Conservation (phyloP, 1,140 invertebrate species). For the Meteorus sp. region DNA sequence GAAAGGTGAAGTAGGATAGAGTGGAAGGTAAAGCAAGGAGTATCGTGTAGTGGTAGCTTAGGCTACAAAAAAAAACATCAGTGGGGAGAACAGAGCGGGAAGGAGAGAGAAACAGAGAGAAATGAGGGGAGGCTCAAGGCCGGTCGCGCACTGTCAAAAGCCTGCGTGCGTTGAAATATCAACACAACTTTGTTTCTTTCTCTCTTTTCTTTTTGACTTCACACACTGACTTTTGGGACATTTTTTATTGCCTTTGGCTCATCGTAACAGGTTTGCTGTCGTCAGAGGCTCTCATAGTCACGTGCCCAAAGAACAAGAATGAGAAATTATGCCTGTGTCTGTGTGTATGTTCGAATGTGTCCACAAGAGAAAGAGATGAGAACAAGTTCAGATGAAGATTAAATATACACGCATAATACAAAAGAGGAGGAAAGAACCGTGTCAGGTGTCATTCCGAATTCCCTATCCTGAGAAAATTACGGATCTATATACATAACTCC, state of each 20-base stretch:
- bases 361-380: background rate
- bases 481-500: too few species aligned
- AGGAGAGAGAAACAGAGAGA: conserved; percentile 1
- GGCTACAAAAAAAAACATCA: background rate
- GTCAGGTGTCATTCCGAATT: background rate
- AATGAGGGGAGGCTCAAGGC: conserved; percentile 30
- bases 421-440: background rate
- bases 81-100: conserved; percentile 11
- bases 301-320: conserved; percentile 11
- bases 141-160: conserved; percentile 32
- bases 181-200: conserved; percentile 19
- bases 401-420: too few species aligned
- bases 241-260: conserved; percentile 14
- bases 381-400: background rate
- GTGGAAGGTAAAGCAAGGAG: conserved; percentile 13
- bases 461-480: too few species aligned
- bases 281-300: background rate
- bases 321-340: too few species aligned
- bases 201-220: background rate
- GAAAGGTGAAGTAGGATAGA: conserved; percentile 1
- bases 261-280: background rate
- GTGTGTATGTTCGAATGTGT: too few species aligned
- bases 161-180: conserved; percentile 33
- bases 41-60: conserved; percentile 1
- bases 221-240: background rate